Percentiles rank a stretch among this genome's conserved stretches.
phyloP scores from a whole-genome alignment of 1,140 invertebrate genomes.

The Listronotus bonariensis region DNA sequence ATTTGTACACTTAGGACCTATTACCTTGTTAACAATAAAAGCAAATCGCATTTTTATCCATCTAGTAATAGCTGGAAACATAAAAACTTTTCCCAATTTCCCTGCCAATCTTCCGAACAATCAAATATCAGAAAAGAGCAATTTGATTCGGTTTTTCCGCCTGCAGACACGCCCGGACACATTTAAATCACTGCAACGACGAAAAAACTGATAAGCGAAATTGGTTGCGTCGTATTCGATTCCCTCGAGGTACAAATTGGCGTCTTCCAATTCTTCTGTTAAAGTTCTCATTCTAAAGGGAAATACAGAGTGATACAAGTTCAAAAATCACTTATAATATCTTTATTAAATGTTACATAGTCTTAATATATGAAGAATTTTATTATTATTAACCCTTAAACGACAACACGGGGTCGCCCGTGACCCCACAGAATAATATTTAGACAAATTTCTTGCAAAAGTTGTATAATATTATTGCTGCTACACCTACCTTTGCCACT shows the following conservation, averaged over 20 bases:
- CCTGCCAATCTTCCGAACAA: constrained; percentile 32
- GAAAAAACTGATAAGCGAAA: constrained; percentile 36
- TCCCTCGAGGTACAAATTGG: constrained; percentile 36
- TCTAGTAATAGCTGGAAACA: not conserved
- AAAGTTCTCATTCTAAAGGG: constrained; percentile 14
- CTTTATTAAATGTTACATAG: no score
- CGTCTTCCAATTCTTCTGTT: constrained; percentile 31
- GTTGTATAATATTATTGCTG: no score
- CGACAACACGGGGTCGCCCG: no score
- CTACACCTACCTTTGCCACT: no score
- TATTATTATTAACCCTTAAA: no score
- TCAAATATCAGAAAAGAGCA: constrained; percentile 34
- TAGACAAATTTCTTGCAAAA: no score
- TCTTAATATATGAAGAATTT: no score
- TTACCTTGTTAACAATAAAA: no score
- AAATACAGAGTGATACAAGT: constrained; percentile 8
- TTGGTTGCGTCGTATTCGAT: constrained; percentile 32
- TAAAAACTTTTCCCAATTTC: constrained; percentile 17
- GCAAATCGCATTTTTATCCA: not conserved
- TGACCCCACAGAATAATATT: no score
- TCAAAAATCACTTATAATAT: no score
- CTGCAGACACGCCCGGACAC: constrained; percentile 17
- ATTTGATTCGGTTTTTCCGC: constrained; percentile 28
- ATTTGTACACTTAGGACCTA: no score
- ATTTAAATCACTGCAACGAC: constrained; percentile 36